These are phyloP conservation scores for Tenualosa ilisha DNA, from an alignment of 2,797 vertebrate species.

Conservation along the genomic window DNA sequence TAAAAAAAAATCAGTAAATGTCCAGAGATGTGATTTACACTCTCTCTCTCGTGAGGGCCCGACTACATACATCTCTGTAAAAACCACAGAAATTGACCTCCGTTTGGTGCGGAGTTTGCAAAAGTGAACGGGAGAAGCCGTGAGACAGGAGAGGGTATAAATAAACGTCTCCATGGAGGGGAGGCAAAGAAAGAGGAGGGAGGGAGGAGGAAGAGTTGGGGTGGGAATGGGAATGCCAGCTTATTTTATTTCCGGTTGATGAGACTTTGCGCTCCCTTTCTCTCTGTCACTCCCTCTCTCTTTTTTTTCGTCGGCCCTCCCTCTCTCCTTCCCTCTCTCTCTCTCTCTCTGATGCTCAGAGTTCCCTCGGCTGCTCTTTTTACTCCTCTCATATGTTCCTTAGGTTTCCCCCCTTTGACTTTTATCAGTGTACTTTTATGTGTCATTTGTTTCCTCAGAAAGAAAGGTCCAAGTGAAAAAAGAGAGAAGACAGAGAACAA, in stretches of 20 bases:
- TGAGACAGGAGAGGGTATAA: slow-evolving; percentile 62
- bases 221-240: slow-evolving; percentile 52
- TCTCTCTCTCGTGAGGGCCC: background rate
- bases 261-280: slow-evolving; percentile 70
- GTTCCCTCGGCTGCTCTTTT: background rate
- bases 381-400: background rate
- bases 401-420: background rate
- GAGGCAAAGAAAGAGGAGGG: slow-evolving; percentile 46
- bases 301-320: slow-evolving; percentile 55
- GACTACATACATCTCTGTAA: slow-evolving; percentile 21
- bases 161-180: slow-evolving; percentile 71
- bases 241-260: slow-evolving; percentile 64
- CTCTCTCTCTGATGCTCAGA: background rate
- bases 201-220: slow-evolving; percentile 40
- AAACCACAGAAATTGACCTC: slow-evolving; percentile 36
- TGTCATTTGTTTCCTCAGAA: background rate
- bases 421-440: background rate
- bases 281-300: slow-evolving; percentile 65
- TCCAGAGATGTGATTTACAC: background rate
- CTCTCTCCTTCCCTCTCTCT: slow-evolving; percentile 67
- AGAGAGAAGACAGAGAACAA: background rate
- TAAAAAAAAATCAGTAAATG: background rate
- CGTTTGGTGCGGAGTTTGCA: slow-evolving; percentile 40
- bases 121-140: slow-evolving; percentile 54
- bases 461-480: background rate